Percentiles rank a stretch among this genome's conserved stretches.
These are phyloP conservation scores for Sitophilus oryzae DNA, from an alignment of 1,140 invertebrate genomes.

Conservation along the genomic window DNA sequence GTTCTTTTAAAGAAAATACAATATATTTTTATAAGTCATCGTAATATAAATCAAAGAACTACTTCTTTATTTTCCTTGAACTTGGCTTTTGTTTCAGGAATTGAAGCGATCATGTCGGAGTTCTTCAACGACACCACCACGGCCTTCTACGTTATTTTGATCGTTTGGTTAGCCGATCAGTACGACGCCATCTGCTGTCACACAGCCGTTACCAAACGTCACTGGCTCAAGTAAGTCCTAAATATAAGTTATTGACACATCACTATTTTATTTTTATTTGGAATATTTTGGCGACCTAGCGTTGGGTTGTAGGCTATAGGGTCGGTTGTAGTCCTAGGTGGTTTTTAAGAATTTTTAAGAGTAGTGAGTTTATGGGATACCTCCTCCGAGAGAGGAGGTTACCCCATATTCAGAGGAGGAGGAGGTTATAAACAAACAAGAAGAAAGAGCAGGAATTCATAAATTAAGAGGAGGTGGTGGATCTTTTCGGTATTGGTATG, in stretches of 20 bases:
- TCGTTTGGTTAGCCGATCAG: constrained; percentile 98
- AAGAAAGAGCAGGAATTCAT: too few relatives aligned
- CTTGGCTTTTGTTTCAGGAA: constrained; percentile 73
- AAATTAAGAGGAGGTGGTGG: too few relatives aligned
- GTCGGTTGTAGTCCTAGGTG: too few relatives aligned
- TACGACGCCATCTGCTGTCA: constrained; percentile 98
- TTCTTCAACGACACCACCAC: constrained; percentile 99
- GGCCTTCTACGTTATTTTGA: constrained; percentile 97
- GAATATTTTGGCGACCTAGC: too few relatives aligned
- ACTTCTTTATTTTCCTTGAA: neutral
- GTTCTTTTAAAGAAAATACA: neutral
- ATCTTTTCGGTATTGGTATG: too few relatives aligned
- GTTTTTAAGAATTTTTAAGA: too few relatives aligned
- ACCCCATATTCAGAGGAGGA: too few relatives aligned
- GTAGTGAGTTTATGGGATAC: too few relatives aligned
- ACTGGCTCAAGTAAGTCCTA: constrained; percentile 83
- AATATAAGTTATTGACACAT: neutral
- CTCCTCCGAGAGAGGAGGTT: too few relatives aligned
- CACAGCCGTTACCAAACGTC: constrained; percentile 86
- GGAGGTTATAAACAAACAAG: too few relatives aligned
- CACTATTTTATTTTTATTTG: neutral
- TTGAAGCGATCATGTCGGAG: constrained; percentile 99
- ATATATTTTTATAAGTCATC: neutral
- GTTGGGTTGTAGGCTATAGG: too few relatives aligned
- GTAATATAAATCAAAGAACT: neutral